These are phyloP conservation scores for Cheilosia urbana DNA, from an alignment of 2,888 invertebrate genomes.

Conservation along the genomic window DNA sequence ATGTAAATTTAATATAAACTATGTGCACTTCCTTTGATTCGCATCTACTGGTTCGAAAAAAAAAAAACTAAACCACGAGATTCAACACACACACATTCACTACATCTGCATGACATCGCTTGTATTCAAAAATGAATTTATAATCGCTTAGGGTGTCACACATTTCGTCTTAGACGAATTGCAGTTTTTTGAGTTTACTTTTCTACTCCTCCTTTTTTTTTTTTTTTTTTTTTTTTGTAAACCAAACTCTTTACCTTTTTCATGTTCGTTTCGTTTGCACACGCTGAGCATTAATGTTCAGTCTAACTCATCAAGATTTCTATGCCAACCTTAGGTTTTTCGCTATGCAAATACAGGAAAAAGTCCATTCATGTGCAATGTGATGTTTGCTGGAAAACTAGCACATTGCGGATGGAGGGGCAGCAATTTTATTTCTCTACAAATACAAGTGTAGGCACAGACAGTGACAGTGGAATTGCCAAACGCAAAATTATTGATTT, in stretches of 20 bases:
- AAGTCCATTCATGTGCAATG: constrained; percentile 40
- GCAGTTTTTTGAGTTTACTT: neutral
- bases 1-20: no score
- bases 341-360: constrained; percentile 40
- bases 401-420: constrained; percentile 1
- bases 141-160: neutral
- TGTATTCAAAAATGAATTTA: neutral
- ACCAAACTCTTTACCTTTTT: neutral
- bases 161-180: neutral
- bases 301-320: constrained; percentile 41
- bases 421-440: constrained; percentile 7
- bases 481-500: constrained; percentile 68
- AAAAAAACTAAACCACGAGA: no score
- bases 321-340: constrained; percentile 28
- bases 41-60: no score
- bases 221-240: no score
- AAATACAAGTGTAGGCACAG: neutral
- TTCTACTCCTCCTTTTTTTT: neutral
- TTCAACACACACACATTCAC: no score
- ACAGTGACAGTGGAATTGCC: constrained; percentile 14
- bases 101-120: no score
- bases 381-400: constrained; percentile 33
- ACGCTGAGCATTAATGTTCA: constrained; percentile 47
- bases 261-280: constrained; percentile 30
- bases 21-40: no score